These are phyloP conservation scores for Ploceus nigricollis DNA, from an alignment of 2,113 vertebrate genomes.

Conservation along the genomic window DNA sequence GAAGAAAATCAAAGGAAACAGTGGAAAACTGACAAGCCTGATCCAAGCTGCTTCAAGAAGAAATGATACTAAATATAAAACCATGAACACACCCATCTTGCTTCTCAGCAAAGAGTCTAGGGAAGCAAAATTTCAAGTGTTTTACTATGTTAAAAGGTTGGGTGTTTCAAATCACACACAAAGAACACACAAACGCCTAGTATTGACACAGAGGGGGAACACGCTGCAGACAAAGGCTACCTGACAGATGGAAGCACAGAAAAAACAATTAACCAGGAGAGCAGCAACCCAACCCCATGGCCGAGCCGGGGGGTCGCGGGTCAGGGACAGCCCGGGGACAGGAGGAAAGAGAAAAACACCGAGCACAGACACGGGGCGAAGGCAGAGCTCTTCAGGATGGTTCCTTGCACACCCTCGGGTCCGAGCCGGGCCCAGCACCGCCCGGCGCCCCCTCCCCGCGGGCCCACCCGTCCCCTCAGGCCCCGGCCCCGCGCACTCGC, in stretches of 20 bases:
- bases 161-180: background rate
- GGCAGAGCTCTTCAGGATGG: fast-evolving
- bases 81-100: background rate
- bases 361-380: background rate
- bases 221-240: background rate
- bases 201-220: background rate
- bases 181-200: background rate
- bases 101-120: background rate
- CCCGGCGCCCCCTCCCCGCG: background rate
- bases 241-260: background rate
- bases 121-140: background rate
- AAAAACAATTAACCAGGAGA: background rate
- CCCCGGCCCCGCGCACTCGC: conserved; percentile 71
- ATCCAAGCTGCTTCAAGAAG: background rate
- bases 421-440: background rate
- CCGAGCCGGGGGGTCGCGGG: background rate
- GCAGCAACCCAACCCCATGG: background rate
- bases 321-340: background rate
- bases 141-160: background rate
- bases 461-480: background rate
- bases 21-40: background rate
- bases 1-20: background rate
- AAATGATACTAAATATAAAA: background rate
- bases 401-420: fast-evolving
- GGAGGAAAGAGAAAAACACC: fast-evolving